Base-by-base conservation (phyloP, 2,113 vertebrate genomes). In the Pelodiscus sinensis region DNA sequence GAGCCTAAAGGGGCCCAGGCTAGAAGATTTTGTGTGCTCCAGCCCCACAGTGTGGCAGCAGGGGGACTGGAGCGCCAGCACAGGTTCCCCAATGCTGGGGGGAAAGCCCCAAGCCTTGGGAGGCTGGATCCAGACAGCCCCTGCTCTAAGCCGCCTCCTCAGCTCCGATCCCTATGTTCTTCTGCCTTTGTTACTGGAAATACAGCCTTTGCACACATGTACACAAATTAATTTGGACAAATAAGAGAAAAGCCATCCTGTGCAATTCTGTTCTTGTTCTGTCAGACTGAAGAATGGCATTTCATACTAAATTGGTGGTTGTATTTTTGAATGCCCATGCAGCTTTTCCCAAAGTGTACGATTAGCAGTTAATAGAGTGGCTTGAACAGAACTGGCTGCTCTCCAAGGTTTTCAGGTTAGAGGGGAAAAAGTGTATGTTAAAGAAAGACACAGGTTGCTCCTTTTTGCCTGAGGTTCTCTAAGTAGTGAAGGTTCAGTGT, bases 361-460 rank as follows among this genome's bases (percentile, higher is more conserved):
- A 35, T 87, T 81, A 85, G 82, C 82, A 85, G 80, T 79, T 71
- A 91, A 81, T 1, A 82, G 77, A 82, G 38, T 82, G 82, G 86
- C 60, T 90, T 86, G 79, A 86, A 90, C 57, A 91, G 52, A 82
- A 58, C 80, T 90, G 90, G 86, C 88, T 90, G 58, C 24, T 84
- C 73, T 85, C 88, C 88, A 92, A 84, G 52, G 89, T 73, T 85
- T 88, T 71, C 82, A 83, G 24, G 15, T 54, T 92, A 52, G 13
- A 77, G 52, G 13, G 44, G 55, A 62, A 79, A 78, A 89, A 81
- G 1, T 4, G 9, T 79, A 81, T 68, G n/a, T 62, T 38, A 94
- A 91, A 86, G 80, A 81, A 77, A 79, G 57, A 54, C 9, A 73
- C 75, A 25, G 0, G 1, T 60, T 52, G 54, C 85, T 90, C 58